Base-by-base conservation (phyloP, 2,888 invertebrate genomes). In the Andrena flavipes region DNA sequence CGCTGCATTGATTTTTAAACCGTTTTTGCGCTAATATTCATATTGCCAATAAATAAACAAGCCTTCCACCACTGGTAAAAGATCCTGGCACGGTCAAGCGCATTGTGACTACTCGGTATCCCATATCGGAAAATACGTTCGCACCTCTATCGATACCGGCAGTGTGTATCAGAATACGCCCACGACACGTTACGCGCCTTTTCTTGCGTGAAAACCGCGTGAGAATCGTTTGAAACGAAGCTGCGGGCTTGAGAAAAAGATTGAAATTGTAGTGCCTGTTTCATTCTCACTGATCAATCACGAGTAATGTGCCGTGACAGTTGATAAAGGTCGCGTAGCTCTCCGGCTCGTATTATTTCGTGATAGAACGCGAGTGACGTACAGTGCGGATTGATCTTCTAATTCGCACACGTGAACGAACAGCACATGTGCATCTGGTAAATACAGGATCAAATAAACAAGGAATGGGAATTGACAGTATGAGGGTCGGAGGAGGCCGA, bases 401-500 rank as follows among this genome's bases (percentile, higher is more conserved):
- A 10, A 13, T 67, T 70, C n/a, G 8, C 62, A 62, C 73, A 42
- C 54, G 76, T 63, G 29, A 59, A 30, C 62, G 62, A 76, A 65
- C 48, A 35, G 63, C 76, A 75, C 79, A 75, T 81, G 84, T 79
- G 59, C 49, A 20, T 72, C 23, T 64, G 49, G 33, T 70, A 65
- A 60, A 62, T 59, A 70, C 59, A 76, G 78, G 62, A 48, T 69
- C 62, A 62, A 76, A 74, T 69, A 78, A 63, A 48, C 35, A 76
- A 89, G 87, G 85, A 79, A 93, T 93, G 93, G 91, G 91, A 74
- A 90, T 93, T 84, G 94, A 94, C 84, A 91, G 92, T 63, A 93
- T 94, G 94, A 92, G 94, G 86, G 93, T 94, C 76, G 92, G 93
- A 63, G 93, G 93, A 76, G 93, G 93, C 82, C 90, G 94, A 87